Evolutionary conservation across 1,140 invertebrate genomes (phyloP), one percentile per base, ranked within the genome.

Genomic region (Atta colombica): DNA sequence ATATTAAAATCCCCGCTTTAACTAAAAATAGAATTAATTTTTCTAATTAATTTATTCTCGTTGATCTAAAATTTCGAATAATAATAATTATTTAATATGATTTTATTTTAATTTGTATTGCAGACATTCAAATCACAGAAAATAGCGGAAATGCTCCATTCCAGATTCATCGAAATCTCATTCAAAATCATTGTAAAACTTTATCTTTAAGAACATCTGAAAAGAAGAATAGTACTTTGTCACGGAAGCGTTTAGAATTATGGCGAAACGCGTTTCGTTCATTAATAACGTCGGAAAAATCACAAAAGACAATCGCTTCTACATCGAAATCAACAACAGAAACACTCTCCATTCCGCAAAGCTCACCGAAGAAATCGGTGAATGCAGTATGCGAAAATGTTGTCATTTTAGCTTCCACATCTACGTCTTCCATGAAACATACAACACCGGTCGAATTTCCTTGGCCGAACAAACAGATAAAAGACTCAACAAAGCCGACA

Each of bases 201-300:
- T 78, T 7, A 39, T 55, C 31, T 6, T 1, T 16, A 21, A 7
- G 21, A 6, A 6, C 3, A 16, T 7, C 12, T 2, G 63, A 66
- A 28, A 55, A 78, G 25, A 55, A 78, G 35, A 39, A 25, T 0
- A 55, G 0, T 35, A 0, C 16, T 28, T 58, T 2, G 3, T 53
- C 74, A 8, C 45, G 14, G 4, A 8, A 45, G 0, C 28, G 10
- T 49, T 77, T 51, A 12, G 16, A 78, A 66, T 28, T 58, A 39
- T 85, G 82, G 82, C 74, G 63, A 55, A 78, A 58, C 3, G 74
- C 82, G 12, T 85, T 85, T 55, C 4, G 72, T 21, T 0, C 18
- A 18, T 1, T n/a, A 0, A 53, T 8, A 7, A 10, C 0, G 10
- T 0, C 14, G 7, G 2, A 45, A 53, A 21, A 28, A 18, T 7